Base-by-base conservation (phyloP, 2,888 invertebrate genomes). In the Ecliptopera silaceata region DNA sequence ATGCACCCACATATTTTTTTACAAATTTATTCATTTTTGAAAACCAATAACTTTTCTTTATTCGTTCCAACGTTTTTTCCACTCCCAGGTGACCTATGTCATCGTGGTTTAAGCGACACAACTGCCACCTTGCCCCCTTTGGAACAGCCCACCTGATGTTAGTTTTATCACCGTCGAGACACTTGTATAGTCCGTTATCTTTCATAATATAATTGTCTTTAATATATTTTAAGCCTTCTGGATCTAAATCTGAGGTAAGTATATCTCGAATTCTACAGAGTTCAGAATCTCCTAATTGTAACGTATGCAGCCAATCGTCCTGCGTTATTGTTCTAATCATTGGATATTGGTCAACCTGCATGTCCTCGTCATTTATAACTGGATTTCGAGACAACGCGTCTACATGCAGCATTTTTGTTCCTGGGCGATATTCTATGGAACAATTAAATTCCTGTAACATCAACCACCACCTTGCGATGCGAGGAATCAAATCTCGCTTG, bases 201-300 rank as follows among this genome's bases (percentile, higher is more conserved):
- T 26, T 18, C 5, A 43, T 5, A 1, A 29, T 3, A 26, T 29
- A 43, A 29, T 43, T 43, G 8, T 43, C 42, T 1, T 18, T 26
- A 12, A 43, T 26, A 3, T 43, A 43, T 10, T 29, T 6, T 1
- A 43, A 8, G 0, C 41, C 20, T 13, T 31, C 39, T 12, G 31
- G 12, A 12, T 41, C 49, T 3, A 46, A 13, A 6, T 22, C 12
- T 22, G 17, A 32, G n/a, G n/a, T 20, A 11, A 38, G 2, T 22
- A 53, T 46, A 20, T 41, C 22, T 0, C 13, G 12, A 1, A 53
- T 53, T n/a, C 53, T 17, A 1, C 12, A n/a, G 10, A 53, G 3
- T 10, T 53, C 53, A 13, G 46, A 18, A 39, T 45, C 52, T 8
- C 34, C 44, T 13, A 52, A n/a, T 18, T 52, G 52, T 6, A 52